Evolutionary conservation across 2,888 invertebrate genomes (phyloP), one percentile per base, ranked within the genome.

Genomic region (Aporophyla lueneburgensis): DNA sequence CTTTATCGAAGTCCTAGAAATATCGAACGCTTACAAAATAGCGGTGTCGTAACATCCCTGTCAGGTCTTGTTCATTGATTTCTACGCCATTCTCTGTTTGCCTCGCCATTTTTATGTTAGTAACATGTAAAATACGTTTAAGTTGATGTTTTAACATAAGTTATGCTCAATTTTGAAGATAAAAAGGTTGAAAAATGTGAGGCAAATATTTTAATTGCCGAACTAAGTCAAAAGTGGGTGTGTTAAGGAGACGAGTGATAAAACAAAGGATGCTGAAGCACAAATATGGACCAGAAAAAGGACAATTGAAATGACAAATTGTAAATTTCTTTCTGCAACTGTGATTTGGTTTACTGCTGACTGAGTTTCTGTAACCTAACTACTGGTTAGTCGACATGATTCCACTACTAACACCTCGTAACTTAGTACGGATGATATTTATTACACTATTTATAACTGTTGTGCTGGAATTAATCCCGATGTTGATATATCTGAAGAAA

Each of bases 1-100:
- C 0, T 56, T 53, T 67, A 56, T 53, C 21, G 14, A 14, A 33
- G 21, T 10, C n/a, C 78, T 21, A 74, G 54, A 81, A 81, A 65
- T 85, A 69, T 82, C 82, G 67, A 6, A 16, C 46, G 53, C 56
- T 58, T n/a, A 4, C n/a, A 69, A 24, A 82, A 80, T 82, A 61
- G 9, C 59, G 12, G 0, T 68, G 5, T 21, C 19, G 46, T 46
- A 46, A 43, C 75, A 80, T 76, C 71, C 46, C 74, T 70, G 63
- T 71, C 67, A 76, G 43, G 63, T 71, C 40, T 56, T 58, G 51
- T 51, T 46, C 59, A 79, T 83, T 49, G 84, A 81, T 78, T 83
- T 33, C 51, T 33, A 33, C 61, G 69, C 62, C 69, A 62, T 61
- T 69, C 62, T 49, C 33, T 33, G 33, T 33, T 33, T 33, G 33